Conservation (phyloP, 2,888 invertebrate genomes). For the Phyllotreta striolata region DNA sequence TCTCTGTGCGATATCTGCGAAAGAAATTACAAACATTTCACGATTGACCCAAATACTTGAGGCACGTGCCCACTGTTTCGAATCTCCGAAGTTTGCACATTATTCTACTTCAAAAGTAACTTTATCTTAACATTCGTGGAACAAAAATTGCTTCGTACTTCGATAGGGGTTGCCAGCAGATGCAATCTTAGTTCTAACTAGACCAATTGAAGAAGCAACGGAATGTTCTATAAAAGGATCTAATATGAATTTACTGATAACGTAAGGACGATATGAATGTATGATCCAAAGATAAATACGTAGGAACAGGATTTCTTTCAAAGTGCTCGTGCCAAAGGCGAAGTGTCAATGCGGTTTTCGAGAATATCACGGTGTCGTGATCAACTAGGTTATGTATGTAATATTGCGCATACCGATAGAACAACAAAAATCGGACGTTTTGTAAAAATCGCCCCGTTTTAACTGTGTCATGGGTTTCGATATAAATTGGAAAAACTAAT, state of each 20-base stretch:
- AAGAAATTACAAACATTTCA: constrained; percentile 20
- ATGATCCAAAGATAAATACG: too few relatives aligned
- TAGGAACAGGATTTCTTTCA: too few relatives aligned
- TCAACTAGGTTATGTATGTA: constrained; percentile 42
- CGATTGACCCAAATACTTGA: constrained; percentile 33
- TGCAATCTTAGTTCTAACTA: constrained; percentile 21
- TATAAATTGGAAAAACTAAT: constrained; percentile 25
- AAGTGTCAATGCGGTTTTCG: constrained; percentile 30
- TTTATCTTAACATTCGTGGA: too few relatives aligned
- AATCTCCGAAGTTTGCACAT: constrained; percentile 34
- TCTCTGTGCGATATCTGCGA: constrained; percentile 14
- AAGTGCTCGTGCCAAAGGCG: constrained; percentile 11
- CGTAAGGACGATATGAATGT: too few relatives aligned
- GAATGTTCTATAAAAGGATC: too few relatives aligned
- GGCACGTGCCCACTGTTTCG: constrained; percentile 39
- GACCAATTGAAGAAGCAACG: not conserved
- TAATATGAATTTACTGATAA: too few relatives aligned
- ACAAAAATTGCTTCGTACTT: too few relatives aligned
- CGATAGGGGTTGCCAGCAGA: constrained; percentile 1
- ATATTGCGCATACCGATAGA: constrained; percentile 35
- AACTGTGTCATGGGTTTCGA: constrained; percentile 36
- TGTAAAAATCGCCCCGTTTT: constrained; percentile 30
- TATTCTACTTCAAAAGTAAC: constrained; percentile 22
- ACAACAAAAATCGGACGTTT: constrained; percentile 39
- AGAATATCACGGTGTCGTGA: constrained; percentile 43